A percentile compares a stretch with the other conserved stretches of the same genome.
phyloP scores from a whole-genome alignment of 2,797 vertebrate genomes.

The Phoebastria nigripes region DNA sequence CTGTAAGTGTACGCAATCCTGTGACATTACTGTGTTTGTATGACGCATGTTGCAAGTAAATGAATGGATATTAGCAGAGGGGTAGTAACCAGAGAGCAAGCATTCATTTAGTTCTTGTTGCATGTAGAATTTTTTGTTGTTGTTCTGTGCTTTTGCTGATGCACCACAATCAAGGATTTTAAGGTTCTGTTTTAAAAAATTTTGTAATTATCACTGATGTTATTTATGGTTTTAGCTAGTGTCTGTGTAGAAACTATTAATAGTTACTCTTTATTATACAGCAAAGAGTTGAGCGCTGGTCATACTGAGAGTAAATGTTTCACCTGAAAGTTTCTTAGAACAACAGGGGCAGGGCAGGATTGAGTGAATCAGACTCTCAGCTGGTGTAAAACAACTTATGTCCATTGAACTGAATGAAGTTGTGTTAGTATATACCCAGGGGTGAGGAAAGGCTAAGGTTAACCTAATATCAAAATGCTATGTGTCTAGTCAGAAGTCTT shows the following conservation, averaged over 20 bases:
- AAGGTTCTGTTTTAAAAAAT: not conserved
- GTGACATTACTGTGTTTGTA: constrained; percentile 65
- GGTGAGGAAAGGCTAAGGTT: not conserved
- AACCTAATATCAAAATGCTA: not conserved
- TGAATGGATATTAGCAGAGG: constrained; percentile 16
- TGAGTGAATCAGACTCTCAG: not conserved
- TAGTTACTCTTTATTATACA: not conserved
- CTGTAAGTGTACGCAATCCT: constrained; percentile 90
- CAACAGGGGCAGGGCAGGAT: not conserved
- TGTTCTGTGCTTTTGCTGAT: constrained; percentile 46
- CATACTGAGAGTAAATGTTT: not conserved
- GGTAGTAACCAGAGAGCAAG: not conserved
- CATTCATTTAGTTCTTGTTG: constrained; percentile 19
- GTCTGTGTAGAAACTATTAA: not conserved
- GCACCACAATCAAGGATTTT: not conserved
- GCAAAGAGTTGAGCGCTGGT: not conserved
- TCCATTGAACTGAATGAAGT: not conserved
- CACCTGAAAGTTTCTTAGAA: not conserved
- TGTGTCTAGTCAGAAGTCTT: not conserved
- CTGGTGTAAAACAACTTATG: not conserved
- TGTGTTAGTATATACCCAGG: not conserved
- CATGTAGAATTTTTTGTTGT: constrained; percentile 44
- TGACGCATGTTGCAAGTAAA: constrained; percentile 63
- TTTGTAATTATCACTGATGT: not conserved
- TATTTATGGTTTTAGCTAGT: not conserved